Evolutionary conservation across 2,888 invertebrate genomes (phyloP).

Genomic region (Leptinotarsa haldemani): DNA sequence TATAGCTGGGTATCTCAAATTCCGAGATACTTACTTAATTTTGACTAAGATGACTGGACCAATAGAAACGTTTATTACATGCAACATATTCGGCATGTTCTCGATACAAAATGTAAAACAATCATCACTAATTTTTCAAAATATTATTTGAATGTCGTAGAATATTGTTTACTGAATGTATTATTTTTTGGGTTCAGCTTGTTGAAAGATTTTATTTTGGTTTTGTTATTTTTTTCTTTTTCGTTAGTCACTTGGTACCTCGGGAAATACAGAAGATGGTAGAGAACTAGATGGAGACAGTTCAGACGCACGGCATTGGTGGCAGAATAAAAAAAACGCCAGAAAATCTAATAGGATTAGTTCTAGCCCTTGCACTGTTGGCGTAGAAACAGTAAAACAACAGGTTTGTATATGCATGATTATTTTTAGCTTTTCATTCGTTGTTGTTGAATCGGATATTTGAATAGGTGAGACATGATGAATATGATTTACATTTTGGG

Average conservation of each 20-base stretch:
- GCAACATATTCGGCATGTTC: no score
- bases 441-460: neutral
- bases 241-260: constrained; percentile 54
- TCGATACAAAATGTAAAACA: no score
- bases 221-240: constrained; percentile 42
- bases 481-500: no score
- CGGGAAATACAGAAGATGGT: constrained; percentile 46
- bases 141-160: neutral
- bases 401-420: constrained; percentile 55
- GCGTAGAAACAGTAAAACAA: constrained; percentile 58
- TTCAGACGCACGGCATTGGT: constrained; percentile 53
- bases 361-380: constrained; percentile 51
- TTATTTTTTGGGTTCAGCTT: constrained; percentile 34
- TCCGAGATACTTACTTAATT: no score
- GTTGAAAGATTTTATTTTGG: constrained; percentile 50
- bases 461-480: no score
- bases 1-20: no score
- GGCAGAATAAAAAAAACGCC: constrained; percentile 53
- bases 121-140: neutral
- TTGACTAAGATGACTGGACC: no score
- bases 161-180: neutral
- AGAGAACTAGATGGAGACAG: constrained; percentile 49
- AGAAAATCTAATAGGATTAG: constrained; percentile 52
- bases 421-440: neutral
- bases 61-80: no score